Conservation (phyloP, 2,797 vertebrate species). For the Crax fasciolata region DNA sequence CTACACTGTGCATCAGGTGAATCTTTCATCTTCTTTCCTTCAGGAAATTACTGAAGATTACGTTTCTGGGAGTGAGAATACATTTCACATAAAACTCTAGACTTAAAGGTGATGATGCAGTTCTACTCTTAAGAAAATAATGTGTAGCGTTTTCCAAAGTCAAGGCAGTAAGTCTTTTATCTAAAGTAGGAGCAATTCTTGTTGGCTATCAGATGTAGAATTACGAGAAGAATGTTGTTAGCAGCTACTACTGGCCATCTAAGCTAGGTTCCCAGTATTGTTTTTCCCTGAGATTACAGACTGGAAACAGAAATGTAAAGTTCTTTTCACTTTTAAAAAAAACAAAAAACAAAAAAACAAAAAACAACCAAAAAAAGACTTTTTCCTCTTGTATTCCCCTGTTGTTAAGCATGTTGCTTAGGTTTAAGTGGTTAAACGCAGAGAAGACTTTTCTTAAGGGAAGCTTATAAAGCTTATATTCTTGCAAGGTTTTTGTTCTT, state of each 20-base stretch:
- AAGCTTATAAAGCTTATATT: not conserved
- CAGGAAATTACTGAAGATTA: not conserved
- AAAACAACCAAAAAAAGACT: not conserved
- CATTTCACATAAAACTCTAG: not conserved
- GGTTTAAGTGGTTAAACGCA: not conserved
- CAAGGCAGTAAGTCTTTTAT: not conserved
- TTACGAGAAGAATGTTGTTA: constrained; percentile 21
- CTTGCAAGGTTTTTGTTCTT: not conserved
- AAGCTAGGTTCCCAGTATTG: not conserved
- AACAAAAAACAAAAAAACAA: not conserved
- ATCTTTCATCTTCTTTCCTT: not conserved
- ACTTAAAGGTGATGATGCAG: not conserved
- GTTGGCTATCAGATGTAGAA: constrained; percentile 8
- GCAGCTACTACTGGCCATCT: not conserved
- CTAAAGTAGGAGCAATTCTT: not conserved
- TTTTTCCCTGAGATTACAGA: not conserved
- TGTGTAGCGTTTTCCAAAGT: not conserved
- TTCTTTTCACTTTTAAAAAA: not conserved
- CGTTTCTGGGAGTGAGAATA: not conserved
- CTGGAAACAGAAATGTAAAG: not conserved
- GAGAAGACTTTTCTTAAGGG: not conserved
- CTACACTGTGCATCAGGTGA: not conserved
- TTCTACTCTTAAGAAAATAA: not conserved
- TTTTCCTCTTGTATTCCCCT: not conserved
- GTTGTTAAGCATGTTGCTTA: not conserved